These are phyloP conservation scores for Muscicapa striata DNA, from an alignment of 2,797 vertebrate species.

Conservation along the genomic window DNA sequence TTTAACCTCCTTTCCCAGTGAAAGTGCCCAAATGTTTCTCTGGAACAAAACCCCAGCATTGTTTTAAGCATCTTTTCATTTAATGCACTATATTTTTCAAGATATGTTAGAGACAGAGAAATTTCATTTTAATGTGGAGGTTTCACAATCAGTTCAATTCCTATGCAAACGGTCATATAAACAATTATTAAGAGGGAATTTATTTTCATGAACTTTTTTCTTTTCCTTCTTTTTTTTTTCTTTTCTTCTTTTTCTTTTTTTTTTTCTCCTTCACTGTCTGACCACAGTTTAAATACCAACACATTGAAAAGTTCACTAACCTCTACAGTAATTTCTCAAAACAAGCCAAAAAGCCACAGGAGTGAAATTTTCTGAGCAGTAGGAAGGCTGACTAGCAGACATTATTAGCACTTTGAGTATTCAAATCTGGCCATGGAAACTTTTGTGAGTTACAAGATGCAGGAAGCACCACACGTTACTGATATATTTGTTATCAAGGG, in stretches of 20 bases:
- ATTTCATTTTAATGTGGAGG: conserved; percentile 38
- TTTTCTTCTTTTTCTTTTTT: background rate
- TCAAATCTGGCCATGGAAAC: conserved; percentile 64
- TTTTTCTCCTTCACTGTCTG: conserved; percentile 1
- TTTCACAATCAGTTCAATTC: conserved; percentile 42
- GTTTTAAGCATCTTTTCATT: conserved; percentile 81
- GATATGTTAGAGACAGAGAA: conserved; percentile 56
- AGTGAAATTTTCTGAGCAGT: conserved; percentile 78
- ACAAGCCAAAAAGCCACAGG: conserved; percentile 76
- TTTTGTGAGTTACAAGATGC: conserved; percentile 52
- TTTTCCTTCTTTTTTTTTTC: background rate
- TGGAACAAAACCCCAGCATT: conserved; percentile 80
- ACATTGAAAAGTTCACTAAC: conserved; percentile 72
- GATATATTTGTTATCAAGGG: conserved; percentile 52
- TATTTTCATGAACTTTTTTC: conserved; percentile 36
- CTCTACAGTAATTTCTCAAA: conserved; percentile 73
- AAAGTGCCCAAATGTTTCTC: conserved; percentile 84
- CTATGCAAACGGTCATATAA: conserved; percentile 11
- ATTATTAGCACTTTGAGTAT: conserved; percentile 69
- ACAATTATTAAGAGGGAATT: background rate
- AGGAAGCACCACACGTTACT: conserved; percentile 40
- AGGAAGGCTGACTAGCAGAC: conserved; percentile 69
- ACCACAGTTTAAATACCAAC: conserved; percentile 75
- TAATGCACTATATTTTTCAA: conserved; percentile 67
- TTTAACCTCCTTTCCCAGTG: conserved; percentile 85